Percentiles rank a stretch among this genome's conserved stretches.
Evolutionary conservation across 2,113 vertebrate species (phyloP).

Genomic region (Rhinolophus ferrumequinum): DNA sequence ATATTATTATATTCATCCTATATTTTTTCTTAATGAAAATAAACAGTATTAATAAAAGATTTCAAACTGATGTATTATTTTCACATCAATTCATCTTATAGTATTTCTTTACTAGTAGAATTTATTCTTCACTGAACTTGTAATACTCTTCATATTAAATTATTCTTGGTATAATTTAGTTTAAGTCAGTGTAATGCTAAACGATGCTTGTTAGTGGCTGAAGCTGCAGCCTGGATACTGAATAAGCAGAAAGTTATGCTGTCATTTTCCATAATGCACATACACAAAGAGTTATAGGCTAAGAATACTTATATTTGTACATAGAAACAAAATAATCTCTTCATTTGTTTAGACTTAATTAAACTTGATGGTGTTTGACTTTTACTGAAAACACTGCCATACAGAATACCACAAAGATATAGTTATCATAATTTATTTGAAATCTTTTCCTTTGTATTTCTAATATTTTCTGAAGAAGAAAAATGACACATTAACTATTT

Average conservation of each 20-base stretch:
- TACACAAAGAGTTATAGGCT: slow-evolving; percentile 49
- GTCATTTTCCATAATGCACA: slow-evolving; percentile 51
- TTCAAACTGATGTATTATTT: slow-evolving; percentile 45
- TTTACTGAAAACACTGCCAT: background rate
- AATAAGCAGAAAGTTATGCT: slow-evolving; percentile 46
- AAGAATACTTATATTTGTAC: background rate
- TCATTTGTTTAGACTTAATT: slow-evolving; percentile 24
- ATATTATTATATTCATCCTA: background rate
- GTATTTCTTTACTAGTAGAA: slow-evolving; percentile 67
- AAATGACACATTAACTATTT: background rate
- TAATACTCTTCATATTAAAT: slow-evolving; percentile 69
- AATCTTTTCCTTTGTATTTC: slow-evolving; percentile 68
- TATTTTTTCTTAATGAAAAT: slow-evolving; percentile 52
- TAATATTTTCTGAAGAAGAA: slow-evolving; percentile 46
- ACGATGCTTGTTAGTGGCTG: slow-evolving; percentile 72
- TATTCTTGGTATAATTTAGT: slow-evolving; percentile 70
- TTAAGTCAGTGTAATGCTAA: slow-evolving; percentile 79
- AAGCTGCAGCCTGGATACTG: slow-evolving; percentile 70
- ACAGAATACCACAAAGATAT: background rate
- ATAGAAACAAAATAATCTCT: slow-evolving; percentile 55
- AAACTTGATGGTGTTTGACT: background rate
- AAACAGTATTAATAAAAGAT: slow-evolving; percentile 31
- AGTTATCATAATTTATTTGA: slow-evolving; percentile 64
- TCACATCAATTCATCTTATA: slow-evolving; percentile 74
- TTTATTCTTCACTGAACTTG: slow-evolving; percentile 76